A percentile compares a stretch with the other conserved stretches of the same genome.
Conservation (phyloP, 2,797 vertebrate species). For the Steatocranus sp. region DNA sequence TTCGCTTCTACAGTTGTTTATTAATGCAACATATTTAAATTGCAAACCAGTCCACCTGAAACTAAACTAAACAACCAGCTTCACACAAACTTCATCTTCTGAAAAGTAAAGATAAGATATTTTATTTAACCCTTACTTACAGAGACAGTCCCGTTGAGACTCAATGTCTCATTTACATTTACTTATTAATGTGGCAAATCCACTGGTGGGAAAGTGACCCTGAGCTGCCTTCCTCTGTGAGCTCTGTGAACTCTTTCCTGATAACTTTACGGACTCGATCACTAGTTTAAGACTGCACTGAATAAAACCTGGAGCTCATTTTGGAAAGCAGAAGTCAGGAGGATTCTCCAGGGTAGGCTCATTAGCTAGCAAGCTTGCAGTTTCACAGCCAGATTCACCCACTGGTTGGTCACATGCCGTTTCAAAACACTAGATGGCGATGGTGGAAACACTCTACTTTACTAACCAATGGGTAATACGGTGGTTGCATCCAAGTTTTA, state of each 20-base stretch:
- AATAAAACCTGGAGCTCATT: background rate
- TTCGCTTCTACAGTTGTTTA: background rate
- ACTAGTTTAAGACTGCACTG: background rate
- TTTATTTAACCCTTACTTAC: background rate
- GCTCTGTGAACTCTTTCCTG: background rate
- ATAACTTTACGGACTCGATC: background rate
- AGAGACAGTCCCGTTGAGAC: background rate
- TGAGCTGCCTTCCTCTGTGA: background rate
- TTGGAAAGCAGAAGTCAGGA: background rate
- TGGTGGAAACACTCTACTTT: background rate
- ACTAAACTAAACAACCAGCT: background rate
- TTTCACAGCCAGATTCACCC: background rate
- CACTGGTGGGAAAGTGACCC: background rate
- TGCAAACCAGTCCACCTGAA: background rate
- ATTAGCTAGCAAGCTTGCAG: background rate
- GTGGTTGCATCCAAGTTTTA: background rate
- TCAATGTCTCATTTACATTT: background rate
- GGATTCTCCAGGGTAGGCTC: background rate
- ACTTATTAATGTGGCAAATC: background rate
- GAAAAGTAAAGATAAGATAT: background rate
- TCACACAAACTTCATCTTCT: background rate
- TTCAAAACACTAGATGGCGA: background rate
- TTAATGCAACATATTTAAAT: background rate
- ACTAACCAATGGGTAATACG: background rate
- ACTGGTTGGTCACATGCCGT: background rate